Evolutionary conservation across 2,113 vertebrate genomes (phyloP).

Genomic region (Macroglossus sobrinus): DNA sequence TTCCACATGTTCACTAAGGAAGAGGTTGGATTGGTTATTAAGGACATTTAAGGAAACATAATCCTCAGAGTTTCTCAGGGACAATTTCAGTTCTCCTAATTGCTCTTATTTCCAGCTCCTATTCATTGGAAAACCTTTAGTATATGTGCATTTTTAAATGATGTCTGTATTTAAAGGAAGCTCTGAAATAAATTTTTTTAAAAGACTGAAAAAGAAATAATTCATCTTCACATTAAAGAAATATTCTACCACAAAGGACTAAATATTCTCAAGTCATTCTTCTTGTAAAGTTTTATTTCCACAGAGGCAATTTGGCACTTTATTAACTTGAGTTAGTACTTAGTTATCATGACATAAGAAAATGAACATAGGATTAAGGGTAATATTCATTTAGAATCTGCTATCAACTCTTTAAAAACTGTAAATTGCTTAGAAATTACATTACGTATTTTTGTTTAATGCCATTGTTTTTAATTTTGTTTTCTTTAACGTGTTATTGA

Average conservation of each 20-base stretch:
- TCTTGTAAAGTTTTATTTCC: neutral
- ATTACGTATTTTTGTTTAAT: neutral
- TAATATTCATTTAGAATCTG: neutral
- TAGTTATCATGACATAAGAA: neutral
- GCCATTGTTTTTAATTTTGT: neutral
- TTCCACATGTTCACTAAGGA: constrained; percentile 99
- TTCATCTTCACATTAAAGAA: neutral
- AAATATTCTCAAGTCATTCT: neutral
- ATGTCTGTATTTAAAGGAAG: constrained; percentile 83
- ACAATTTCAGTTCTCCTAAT: constrained; percentile 57
- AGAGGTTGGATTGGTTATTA: constrained; percentile 98
- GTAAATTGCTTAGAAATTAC: neutral
- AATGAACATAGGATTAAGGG: neutral
- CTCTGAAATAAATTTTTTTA: constrained; percentile 62
- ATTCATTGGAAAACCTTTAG: constrained; percentile 62
- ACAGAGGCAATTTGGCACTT: neutral
- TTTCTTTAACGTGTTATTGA: neutral
- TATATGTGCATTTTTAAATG: constrained; percentile 77
- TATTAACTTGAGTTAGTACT: neutral
- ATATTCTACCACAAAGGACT: neutral
- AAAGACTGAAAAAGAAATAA: too few relatives aligned
- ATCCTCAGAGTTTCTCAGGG: constrained; percentile 65
- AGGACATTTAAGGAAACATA: constrained; percentile 89
- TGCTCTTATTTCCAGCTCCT: constrained; percentile 68
- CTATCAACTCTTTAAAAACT: neutral